Conservation (phyloP, 2,888 invertebrate species). For the Drosophila recens region DNA sequence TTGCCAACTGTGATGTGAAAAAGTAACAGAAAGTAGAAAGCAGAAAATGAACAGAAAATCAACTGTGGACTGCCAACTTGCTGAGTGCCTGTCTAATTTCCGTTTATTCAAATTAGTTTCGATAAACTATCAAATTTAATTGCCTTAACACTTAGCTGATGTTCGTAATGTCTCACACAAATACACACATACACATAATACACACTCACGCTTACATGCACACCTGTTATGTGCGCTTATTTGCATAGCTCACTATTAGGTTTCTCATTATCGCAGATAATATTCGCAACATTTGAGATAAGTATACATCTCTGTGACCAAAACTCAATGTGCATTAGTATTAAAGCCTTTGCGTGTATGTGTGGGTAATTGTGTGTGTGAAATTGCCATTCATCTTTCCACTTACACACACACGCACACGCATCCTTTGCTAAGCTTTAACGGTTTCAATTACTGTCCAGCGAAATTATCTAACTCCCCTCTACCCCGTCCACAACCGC, state of each 20-base stretch:
- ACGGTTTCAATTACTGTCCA: slow-evolving; percentile 71
- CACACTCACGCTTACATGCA: slow-evolving; percentile 8
- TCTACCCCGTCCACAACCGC: background rate
- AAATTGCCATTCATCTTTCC: slow-evolving; percentile 48
- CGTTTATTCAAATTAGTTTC: slow-evolving; percentile 72
- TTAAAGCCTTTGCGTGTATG: slow-evolving; percentile 28
- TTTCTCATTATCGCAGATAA: slow-evolving; percentile 76
- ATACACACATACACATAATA: slow-evolving; percentile 12
- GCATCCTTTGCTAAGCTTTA: slow-evolving; percentile 62
- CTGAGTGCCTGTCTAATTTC: slow-evolving; percentile 55
- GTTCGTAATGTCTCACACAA: slow-evolving; percentile 14
- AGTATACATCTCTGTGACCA: slow-evolving; percentile 33
- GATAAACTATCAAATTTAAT: slow-evolving; percentile 73
- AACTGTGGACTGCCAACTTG: slow-evolving; percentile 16
- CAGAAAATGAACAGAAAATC: background rate
- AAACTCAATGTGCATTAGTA: slow-evolving; percentile 40
- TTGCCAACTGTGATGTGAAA: slow-evolving; percentile 25
- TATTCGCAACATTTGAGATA: slow-evolving; percentile 76
- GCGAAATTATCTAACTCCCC: slow-evolving; percentile 24
- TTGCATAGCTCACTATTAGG: slow-evolving; percentile 77
- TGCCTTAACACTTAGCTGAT: slow-evolving; percentile 64
- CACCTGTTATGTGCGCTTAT: slow-evolving; percentile 50
- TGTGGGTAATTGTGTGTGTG: slow-evolving; percentile 25
- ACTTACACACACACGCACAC: slow-evolving; percentile 7
- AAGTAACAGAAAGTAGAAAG: slow-evolving; percentile 2